These are phyloP conservation scores for Morinoia aosen DNA, from an alignment of 2,888 invertebrate genomes.

Conservation along the genomic window DNA sequence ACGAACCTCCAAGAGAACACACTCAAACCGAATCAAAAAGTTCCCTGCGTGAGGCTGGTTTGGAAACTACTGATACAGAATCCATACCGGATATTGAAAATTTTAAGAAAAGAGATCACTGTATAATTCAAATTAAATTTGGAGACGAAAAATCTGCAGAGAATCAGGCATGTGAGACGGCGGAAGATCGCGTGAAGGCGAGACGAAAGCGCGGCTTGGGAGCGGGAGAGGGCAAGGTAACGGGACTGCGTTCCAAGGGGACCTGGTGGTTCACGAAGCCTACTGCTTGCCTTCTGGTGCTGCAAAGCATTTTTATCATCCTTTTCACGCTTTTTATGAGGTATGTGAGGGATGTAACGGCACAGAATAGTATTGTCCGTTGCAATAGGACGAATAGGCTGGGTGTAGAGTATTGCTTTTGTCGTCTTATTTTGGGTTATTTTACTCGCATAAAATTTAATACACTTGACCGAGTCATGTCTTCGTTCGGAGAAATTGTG, in stretches of 20 bases:
- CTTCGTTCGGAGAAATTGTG: too few relatives aligned
- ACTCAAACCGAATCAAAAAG: neutral
- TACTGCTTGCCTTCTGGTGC: neutral
- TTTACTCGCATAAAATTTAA: too few relatives aligned
- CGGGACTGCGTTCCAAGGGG: neutral
- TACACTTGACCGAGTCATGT: too few relatives aligned
- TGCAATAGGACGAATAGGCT: neutral
- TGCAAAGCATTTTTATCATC: constrained; percentile 25
- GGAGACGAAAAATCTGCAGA: neutral
- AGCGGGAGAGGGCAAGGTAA: neutral
- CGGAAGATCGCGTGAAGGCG: neutral
- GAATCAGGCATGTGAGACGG: neutral
- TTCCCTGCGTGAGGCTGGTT: neutral
- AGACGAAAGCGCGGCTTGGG: neutral
- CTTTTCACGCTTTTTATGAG: constrained; percentile 20
- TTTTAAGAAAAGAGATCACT: neutral
- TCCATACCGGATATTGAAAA: neutral
- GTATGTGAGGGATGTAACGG: neutral
- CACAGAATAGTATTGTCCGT: neutral
- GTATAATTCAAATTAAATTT: constrained; percentile 26
- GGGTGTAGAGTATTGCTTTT: neutral
- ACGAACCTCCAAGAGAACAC: neutral
- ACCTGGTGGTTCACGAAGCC: constrained; percentile 44
- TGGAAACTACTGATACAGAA: neutral
- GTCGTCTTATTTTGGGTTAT: too few relatives aligned